Evolutionary conservation across 2,113 vertebrate species (phyloP).

Genomic region (Sylvia atricapilla): DNA sequence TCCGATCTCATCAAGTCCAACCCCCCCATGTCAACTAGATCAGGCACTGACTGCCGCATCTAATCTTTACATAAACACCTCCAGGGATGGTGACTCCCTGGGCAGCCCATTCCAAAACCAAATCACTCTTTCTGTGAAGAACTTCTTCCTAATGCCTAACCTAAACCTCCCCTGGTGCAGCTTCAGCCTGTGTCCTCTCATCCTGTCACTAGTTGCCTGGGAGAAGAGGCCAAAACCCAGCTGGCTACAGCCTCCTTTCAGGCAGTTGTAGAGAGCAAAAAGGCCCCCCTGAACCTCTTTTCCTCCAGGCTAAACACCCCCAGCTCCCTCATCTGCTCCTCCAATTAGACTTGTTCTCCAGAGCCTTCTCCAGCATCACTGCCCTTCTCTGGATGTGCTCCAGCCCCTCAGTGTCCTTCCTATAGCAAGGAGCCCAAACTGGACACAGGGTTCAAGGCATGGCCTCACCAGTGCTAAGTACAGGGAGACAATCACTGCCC

Average conservation of each 20-base stretch:
- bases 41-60: neutral
- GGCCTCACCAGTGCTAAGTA: fast-evolving
- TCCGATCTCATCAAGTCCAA: neutral
- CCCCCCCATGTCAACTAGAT: neutral
- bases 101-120: fast-evolving
- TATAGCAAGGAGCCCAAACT: neutral
- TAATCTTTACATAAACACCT: neutral
- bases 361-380: fast-evolving
- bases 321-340: neutral
- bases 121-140: neutral
- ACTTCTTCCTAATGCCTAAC: neutral
- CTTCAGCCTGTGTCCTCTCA: neutral
- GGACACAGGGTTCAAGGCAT: fast-evolving
- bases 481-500: fast-evolving
- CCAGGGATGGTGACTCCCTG: neutral
- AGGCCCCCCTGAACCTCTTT: neutral
- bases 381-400: fast-evolving
- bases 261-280: no score
- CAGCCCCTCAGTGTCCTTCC: neutral
- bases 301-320: neutral
- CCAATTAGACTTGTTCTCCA: neutral
- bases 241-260: neutral
- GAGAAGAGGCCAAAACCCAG: neutral
- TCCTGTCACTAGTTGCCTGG: neutral
- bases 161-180: neutral